A percentile compares a stretch with the other conserved stretches of the same genome.
Evolutionary conservation across 2,888 invertebrate species (phyloP).

Genomic region (Alsophila aescularia): DNA sequence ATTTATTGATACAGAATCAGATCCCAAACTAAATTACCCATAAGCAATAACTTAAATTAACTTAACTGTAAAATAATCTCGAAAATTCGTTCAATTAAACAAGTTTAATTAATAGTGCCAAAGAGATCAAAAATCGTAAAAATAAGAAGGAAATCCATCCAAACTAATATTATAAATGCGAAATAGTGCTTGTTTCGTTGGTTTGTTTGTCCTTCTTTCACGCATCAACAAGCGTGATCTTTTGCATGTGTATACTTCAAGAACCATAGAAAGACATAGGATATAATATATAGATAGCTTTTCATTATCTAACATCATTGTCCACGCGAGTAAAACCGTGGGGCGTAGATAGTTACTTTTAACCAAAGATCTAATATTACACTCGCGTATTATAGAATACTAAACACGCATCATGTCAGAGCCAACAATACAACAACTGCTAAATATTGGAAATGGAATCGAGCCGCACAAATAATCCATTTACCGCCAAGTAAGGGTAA

Average conservation of each 20-base stretch:
- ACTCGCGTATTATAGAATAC: neutral
- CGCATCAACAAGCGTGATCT: too few relatives aligned
- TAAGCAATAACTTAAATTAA: slow-evolving; percentile 12
- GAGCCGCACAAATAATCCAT: slow-evolving; percentile 13
- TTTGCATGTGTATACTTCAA: too few relatives aligned
- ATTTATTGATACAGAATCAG: neutral
- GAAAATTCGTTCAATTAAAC: slow-evolving; percentile 24
- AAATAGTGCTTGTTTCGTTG: too few relatives aligned
- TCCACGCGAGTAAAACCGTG: too few relatives aligned
- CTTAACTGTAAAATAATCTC: slow-evolving; percentile 21
- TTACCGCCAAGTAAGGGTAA: slow-evolving; percentile 16
- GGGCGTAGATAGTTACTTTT: too few relatives aligned
- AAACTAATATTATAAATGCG: too few relatives aligned
- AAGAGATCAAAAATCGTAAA: slow-evolving; percentile 21
- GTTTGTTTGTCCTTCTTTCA: too few relatives aligned
- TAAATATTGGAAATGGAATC: slow-evolving; percentile 4
- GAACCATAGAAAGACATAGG: too few relatives aligned
- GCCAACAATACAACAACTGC: slow-evolving; percentile 3
- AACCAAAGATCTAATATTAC: too few relatives aligned
- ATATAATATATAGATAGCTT: too few relatives aligned
- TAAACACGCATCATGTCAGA: neutral
- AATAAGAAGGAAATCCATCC: too few relatives aligned
- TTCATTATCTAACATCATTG: too few relatives aligned
- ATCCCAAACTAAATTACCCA: neutral
- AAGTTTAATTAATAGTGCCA: slow-evolving; percentile 23